Percentiles rank a stretch among this genome's conserved stretches.
Evolutionary conservation across 2,888 invertebrate genomes (phyloP).

Genomic region (Augochlorella aurata): DNA sequence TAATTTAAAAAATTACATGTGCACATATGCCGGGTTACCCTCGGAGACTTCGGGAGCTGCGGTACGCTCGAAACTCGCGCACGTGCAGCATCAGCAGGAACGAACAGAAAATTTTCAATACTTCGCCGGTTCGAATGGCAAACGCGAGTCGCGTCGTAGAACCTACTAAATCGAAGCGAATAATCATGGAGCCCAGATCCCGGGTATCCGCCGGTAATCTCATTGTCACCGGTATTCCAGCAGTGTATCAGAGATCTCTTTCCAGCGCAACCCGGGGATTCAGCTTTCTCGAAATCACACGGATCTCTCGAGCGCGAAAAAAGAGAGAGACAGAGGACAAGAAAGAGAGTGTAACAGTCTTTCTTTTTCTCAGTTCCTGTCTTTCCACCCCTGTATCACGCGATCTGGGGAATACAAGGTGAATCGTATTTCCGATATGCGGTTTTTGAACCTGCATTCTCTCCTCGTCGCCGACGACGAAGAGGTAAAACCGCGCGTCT

Average conservation of each 20-base stretch:
- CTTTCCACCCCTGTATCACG: conserved; percentile 23
- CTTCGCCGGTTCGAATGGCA: neutral
- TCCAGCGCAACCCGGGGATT: conserved; percentile 2
- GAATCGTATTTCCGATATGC: conserved; percentile 62
- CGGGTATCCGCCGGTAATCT: conserved; percentile 14
- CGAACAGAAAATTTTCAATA: neutral
- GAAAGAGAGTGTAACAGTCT: too few relatives aligned
- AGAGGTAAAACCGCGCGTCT: conserved; percentile 39
- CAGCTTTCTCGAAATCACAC: conserved; percentile 38
- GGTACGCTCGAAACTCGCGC: neutral
- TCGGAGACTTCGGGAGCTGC: neutral
- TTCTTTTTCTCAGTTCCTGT: neutral
- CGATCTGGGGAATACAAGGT: conserved; percentile 51
- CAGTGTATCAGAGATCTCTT: neutral
- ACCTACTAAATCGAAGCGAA: conserved; percentile 14
- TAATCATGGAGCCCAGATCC: neutral
- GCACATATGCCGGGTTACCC: neutral
- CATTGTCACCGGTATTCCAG: conserved; percentile 27
- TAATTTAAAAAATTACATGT: conserved; percentile 1
- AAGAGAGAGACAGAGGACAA: neutral
- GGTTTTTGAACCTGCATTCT: conserved; percentile 55
- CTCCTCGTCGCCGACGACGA: neutral
- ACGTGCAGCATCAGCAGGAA: neutral
- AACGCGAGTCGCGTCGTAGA: neutral
- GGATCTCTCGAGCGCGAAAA: conserved; percentile 19